These are phyloP conservation scores for Neogale vison DNA, from an alignment of 2,113 vertebrate species.

Conservation along the genomic window DNA sequence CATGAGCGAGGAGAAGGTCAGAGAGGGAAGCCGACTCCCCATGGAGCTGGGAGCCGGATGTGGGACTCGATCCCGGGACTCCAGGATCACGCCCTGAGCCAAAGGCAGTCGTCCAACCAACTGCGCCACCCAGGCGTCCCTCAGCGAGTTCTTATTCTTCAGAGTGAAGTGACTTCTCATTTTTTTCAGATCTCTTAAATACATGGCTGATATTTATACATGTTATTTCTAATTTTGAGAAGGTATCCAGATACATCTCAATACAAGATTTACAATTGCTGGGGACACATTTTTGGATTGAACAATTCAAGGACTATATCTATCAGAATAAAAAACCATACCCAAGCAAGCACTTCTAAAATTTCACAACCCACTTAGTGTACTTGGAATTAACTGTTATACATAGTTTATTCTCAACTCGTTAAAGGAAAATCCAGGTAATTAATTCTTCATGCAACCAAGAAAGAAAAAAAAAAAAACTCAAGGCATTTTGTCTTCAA, in stretches of 20 bases:
- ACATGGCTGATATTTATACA: neutral
- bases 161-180: neutral
- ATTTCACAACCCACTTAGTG: neutral
- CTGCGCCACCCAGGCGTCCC: no score
- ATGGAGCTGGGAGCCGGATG: no score
- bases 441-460: slow-evolving; percentile 43
- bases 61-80: no score
- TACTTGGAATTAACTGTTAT: neutral
- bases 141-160: neutral
- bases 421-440: slow-evolving; percentile 14
- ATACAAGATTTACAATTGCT: neutral
- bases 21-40: no score
- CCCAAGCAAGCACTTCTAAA: neutral
- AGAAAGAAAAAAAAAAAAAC: neutral
- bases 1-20: no score
- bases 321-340: neutral
- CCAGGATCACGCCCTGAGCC: no score
- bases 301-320: neutral
- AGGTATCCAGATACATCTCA: neutral
- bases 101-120: no score
- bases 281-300: neutral
- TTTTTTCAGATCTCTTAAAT: neutral
- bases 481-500: slow-evolving; percentile 49
- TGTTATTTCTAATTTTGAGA: neutral
- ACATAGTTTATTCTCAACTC: neutral